phyloP scores from a whole-genome alignment of 2,888 invertebrate species.

The Protodeltote pygarga region DNA sequence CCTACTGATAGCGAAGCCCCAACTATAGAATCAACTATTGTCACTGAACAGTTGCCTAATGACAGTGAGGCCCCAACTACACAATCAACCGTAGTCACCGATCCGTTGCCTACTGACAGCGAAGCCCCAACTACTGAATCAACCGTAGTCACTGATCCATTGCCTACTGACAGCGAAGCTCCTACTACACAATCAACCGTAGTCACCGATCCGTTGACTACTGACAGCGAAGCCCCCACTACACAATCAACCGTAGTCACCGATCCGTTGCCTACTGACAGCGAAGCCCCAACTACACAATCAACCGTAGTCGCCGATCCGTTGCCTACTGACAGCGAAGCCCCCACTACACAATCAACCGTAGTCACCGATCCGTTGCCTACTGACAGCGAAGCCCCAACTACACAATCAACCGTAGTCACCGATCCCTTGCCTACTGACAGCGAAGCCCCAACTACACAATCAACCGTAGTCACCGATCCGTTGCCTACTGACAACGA shows the following conservation, averaged over 20 bases:
- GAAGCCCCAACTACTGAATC: not conserved
- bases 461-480: not conserved
- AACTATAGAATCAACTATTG: not conserved
- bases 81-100: not conserved
- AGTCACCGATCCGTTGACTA: conserved; percentile 8
- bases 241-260: conserved; percentile 11
- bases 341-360: conserved; percentile 4
- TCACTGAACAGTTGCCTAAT: conserved; percentile 5
- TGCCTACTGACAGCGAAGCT: not conserved
- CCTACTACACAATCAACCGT: not conserved
- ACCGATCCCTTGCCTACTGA: not conserved
- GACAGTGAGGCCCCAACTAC: not conserved
- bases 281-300: not conserved
- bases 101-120: not conserved
- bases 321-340: not conserved
- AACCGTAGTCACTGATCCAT: not conserved
- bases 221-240: not conserved
- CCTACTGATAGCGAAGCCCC: not conserved
- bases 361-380: not conserved
- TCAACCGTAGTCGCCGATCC: not conserved
- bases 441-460: not conserved
- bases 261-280: conserved; percentile 5
- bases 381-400: not conserved
- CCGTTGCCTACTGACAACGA: too few species aligned
- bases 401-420: conserved; percentile 1